Base-by-base conservation (phyloP, 1,140 invertebrate species). In the Drosophila pachea region DNA sequence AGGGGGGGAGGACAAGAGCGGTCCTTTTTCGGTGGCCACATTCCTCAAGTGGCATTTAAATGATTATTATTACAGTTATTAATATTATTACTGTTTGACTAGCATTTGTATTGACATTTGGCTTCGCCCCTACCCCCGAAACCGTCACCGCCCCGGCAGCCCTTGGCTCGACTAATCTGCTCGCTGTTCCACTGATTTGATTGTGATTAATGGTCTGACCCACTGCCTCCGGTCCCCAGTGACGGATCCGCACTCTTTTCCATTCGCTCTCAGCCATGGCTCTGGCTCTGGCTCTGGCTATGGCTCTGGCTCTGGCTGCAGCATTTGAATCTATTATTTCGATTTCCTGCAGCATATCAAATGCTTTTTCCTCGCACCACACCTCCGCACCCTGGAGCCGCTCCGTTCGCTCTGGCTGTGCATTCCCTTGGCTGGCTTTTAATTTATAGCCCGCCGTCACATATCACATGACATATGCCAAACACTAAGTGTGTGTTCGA, bases 151-250 rank as follows among this genome's bases (percentile, higher is more conserved):
- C 9, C 5, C 7, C 43, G 31, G 16, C 16, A 22, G 22, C 11
- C 22, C 53, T 36, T 43, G 12, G 29, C 29, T 36, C 48, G 14
- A 68, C 59, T 81, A 81, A 81, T 81, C 77, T 82, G 74, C 61
- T 73, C 29, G 70, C 56, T 77, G 68, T 81, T 79, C 36, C 82
- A 83, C 67, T 76, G 74, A 83, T 82, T 78, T 73, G 78, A 82
- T 82, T 67, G 78, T 83, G 78, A 82, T 83, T 82, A 83, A 82
- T 82, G 78, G 64, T 49, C 60, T 74, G 49, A 67, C 65, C 56
- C 56, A 60, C 56, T 60, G 64, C 64, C 64, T 52, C 32, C 38
- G 64, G 64, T 52, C 60, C 61, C 61, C 50, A 55, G 42, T 55
- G 61, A 45, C 35, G 45, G 22, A 66, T 16, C 49, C 60, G 22